Percentiles rank a stretch among this genome's conserved stretches.
These are phyloP conservation scores for Coelinius sp. DNA, from an alignment of 2,888 invertebrate species.

Conservation along the genomic window DNA sequence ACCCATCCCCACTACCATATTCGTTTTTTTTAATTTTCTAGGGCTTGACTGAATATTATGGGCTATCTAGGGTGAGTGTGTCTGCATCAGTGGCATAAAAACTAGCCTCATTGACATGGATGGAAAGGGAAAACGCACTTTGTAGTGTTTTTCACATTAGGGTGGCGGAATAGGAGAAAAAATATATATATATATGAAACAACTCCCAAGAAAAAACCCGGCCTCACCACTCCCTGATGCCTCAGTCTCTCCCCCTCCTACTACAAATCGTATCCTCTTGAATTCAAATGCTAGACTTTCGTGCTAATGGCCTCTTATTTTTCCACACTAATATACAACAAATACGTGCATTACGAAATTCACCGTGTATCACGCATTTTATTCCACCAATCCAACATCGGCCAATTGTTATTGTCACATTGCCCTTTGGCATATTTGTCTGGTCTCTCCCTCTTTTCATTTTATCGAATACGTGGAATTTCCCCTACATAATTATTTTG, in stretches of 20 bases:
- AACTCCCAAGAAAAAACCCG: neutral
- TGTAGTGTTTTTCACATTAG: conserved; percentile 18
- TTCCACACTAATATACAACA: neutral
- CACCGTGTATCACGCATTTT: neutral
- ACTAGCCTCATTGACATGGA: conserved; percentile 2
- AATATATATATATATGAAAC: too few species aligned
- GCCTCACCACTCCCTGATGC: neutral
- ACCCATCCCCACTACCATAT: conserved; percentile 31
- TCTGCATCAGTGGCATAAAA: conserved; percentile 38
- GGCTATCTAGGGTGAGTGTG: conserved; percentile 32
- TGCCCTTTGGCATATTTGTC: conserved; percentile 18
- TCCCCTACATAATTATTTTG: neutral
- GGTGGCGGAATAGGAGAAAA: conserved; percentile 18
- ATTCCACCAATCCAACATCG: neutral
- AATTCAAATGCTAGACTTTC: neutral
- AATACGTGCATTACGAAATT: neutral
- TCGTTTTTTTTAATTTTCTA: conserved; percentile 10
- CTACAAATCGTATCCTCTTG: neutral
- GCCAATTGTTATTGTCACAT: too few species aligned
- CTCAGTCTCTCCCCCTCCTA: neutral
- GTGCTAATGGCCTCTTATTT: conserved; percentile 4
- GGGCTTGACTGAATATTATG: conserved; percentile 21
- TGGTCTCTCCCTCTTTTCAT: neutral
- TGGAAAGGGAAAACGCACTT: conserved; percentile 15
- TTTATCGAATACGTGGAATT: conserved; percentile 29